These are phyloP conservation scores for Neostethus bicornis DNA, from an alignment of 2,797 vertebrate species.

Conservation along the genomic window DNA sequence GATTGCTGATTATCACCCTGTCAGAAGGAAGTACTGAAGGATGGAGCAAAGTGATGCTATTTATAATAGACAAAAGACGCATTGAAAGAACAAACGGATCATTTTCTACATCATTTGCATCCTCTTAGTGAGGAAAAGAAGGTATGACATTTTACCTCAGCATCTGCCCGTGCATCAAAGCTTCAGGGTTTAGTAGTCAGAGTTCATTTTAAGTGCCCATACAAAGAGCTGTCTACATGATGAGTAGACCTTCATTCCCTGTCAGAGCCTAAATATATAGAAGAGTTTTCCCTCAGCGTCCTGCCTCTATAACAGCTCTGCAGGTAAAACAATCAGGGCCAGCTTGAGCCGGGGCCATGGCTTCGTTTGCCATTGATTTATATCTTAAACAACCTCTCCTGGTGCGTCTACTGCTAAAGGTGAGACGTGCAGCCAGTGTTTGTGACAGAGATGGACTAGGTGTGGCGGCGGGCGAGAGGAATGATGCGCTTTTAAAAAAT, in stretches of 20 bases:
- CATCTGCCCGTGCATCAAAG: conserved; percentile 28
- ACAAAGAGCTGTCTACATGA: conserved; percentile 41
- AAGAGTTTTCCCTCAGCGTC: conserved; percentile 45
- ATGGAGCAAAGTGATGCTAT: conserved; percentile 38
- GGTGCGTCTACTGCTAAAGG: conserved; percentile 68
- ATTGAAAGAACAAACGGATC: conserved; percentile 19
- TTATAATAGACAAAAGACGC: conserved; percentile 27
- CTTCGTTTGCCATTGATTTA: conserved; percentile 73
- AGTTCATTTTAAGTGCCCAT: conserved; percentile 31
- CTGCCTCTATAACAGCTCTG: conserved; percentile 54
- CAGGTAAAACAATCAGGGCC: conserved; percentile 63
- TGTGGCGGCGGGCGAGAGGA: conserved; percentile 55
- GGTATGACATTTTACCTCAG: conserved; percentile 11
- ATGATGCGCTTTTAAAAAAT: conserved; percentile 73
- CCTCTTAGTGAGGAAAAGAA: conserved; percentile 11
- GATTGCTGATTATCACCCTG: conserved; percentile 48
- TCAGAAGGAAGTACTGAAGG: conserved; percentile 42
- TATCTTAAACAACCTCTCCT: conserved; percentile 69
- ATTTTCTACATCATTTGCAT: conserved; percentile 32
- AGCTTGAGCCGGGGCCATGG: conserved; percentile 27
- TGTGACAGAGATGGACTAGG: conserved; percentile 78
- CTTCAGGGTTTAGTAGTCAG: conserved; percentile 30
- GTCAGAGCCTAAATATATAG: conserved; percentile 55
- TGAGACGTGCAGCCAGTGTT: conserved; percentile 66
- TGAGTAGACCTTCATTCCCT: conserved; percentile 32